Percentiles rank a stretch among this genome's conserved stretches.
These are phyloP conservation scores for Cheilosia scutellata DNA, from an alignment of 2,888 invertebrate genomes.

Conservation along the genomic window DNA sequence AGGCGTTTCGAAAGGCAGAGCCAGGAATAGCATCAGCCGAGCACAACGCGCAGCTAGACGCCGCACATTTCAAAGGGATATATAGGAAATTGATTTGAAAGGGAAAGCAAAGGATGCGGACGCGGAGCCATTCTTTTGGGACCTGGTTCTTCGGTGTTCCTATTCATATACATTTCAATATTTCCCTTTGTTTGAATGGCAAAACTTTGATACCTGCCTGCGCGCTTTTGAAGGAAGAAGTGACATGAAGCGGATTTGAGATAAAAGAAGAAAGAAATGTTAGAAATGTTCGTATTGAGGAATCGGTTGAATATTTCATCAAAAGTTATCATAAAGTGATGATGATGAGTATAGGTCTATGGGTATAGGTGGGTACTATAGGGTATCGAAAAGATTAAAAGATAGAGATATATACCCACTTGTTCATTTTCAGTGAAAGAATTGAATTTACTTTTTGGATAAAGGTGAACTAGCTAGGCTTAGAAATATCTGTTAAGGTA, in stretches of 20 bases:
- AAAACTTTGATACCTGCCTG: slow-evolving; percentile 72
- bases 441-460: background rate
- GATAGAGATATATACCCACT: slow-evolving; percentile 5
- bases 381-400: slow-evolving; percentile 24
- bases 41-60: slow-evolving; percentile 24
- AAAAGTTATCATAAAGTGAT: too few species aligned
- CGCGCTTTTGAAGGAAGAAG: slow-evolving; percentile 24
- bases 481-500: too few species aligned
- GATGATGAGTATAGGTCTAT: background rate
- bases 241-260: slow-evolving; percentile 67
- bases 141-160: slow-evolving; percentile 31
- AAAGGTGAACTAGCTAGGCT: too few species aligned
- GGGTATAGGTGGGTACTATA: background rate
- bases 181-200: slow-evolving; percentile 73
- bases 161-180: slow-evolving; percentile 71
- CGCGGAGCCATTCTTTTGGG: slow-evolving; percentile 34
- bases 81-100: slow-evolving; percentile 73
- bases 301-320: slow-evolving; percentile 2
- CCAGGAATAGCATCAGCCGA: slow-evolving; percentile 6
- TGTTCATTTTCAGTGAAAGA: slow-evolving; percentile 18
- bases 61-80: slow-evolving; percentile 52
- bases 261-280: slow-evolving; percentile 33
- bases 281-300: slow-evolving; percentile 28
- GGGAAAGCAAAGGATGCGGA: slow-evolving; percentile 65
- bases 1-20: background rate